phyloP scores from a whole-genome alignment of 2,113 vertebrate species.

The Boleophthalmus pectinirostris region DNA sequence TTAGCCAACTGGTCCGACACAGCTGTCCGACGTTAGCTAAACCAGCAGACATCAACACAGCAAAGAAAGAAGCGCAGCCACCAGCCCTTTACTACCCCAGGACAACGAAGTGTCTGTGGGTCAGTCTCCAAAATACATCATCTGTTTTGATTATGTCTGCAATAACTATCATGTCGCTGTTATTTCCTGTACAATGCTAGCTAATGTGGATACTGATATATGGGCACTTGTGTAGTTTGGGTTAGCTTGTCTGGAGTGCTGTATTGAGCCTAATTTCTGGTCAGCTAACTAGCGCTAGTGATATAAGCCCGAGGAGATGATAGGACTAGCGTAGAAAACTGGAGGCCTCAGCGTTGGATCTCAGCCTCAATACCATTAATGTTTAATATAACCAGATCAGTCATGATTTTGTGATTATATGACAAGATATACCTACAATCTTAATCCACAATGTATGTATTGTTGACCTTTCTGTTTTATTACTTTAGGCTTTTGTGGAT shows the following conservation, averaged over 20 bases:
- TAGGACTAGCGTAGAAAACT: slow-evolving; percentile 51
- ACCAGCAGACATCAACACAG: slow-evolving; percentile 62
- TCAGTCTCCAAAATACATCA: slow-evolving; percentile 48
- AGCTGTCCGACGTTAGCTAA: slow-evolving; percentile 64
- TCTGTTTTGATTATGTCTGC: not conserved
- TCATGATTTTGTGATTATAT: not conserved
- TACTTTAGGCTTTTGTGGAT: slow-evolving; percentile 11
- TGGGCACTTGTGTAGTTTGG: not conserved
- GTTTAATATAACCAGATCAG: slow-evolving; percentile 55
- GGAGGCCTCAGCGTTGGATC: slow-evolving; percentile 73
- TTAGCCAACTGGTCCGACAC: slow-evolving; percentile 60
- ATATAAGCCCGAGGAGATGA: slow-evolving; percentile 39
- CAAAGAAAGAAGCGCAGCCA: slow-evolving; percentile 61
- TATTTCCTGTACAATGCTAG: not conserved
- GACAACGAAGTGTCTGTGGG: slow-evolving; percentile 72
- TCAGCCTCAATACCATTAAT: slow-evolving; percentile 56
- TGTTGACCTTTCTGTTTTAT: not conserved
- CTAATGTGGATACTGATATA: not conserved
- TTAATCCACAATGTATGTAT: no score
- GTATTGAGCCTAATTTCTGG: slow-evolving; percentile 27
- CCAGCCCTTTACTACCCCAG: slow-evolving; percentile 56
- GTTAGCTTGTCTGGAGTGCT: slow-evolving; percentile 19
- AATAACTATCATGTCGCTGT: slow-evolving; percentile 2
- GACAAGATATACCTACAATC: not conserved
- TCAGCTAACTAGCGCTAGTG: slow-evolving; percentile 33